Percentiles rank a stretch among this genome's conserved stretches.
These are phyloP conservation scores for Oscheius onirici DNA, from an alignment of 2,888 invertebrate species.

Conservation along the genomic window DNA sequence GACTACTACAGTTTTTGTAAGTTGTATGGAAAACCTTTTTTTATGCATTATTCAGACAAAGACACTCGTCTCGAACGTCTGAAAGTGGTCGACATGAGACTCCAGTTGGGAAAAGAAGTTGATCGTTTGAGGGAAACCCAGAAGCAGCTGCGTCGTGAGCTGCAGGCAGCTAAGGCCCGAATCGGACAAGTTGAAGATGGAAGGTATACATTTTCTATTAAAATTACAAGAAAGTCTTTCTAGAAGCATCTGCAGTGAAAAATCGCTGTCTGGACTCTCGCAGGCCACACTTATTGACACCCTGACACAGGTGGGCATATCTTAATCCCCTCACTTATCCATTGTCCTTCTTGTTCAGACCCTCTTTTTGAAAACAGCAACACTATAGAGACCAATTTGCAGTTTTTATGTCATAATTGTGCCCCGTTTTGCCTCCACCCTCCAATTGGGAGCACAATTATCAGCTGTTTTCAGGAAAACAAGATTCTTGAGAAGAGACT, in stretches of 20 bases:
- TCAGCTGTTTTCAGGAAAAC: constrained; percentile 75
- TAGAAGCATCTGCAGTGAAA: constrained; percentile 35
- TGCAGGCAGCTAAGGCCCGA: constrained; percentile 75
- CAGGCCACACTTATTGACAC: constrained; percentile 50
- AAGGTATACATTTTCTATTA: constrained; percentile 27
- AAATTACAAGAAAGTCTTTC: not conserved
- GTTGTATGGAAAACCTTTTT: constrained; percentile 18
- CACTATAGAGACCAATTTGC: not conserved
- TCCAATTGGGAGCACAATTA: not conserved
- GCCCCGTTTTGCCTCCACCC: not conserved
- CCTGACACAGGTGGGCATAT: constrained; percentile 33
- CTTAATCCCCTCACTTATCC: not conserved
- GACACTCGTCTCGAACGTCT: constrained; percentile 30
- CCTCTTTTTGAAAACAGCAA: too few species aligned
- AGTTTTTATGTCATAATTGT: not conserved
- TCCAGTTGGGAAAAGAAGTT: constrained; percentile 40
- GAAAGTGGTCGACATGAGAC: constrained; percentile 21
- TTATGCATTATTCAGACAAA: too few species aligned
- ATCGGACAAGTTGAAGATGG: constrained; percentile 69
- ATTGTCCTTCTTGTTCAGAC: too few species aligned
- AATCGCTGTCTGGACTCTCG: constrained; percentile 41
- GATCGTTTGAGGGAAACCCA: constrained; percentile 51
- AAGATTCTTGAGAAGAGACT: constrained; percentile 76
- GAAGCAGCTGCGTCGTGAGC: constrained; percentile 74
- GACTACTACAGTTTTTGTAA: constrained; percentile 56